Evolutionary conservation across 2,888 invertebrate genomes (phyloP), one percentile per base, ranked within the genome.

Genomic region (Trichopoda pennipes): DNA sequence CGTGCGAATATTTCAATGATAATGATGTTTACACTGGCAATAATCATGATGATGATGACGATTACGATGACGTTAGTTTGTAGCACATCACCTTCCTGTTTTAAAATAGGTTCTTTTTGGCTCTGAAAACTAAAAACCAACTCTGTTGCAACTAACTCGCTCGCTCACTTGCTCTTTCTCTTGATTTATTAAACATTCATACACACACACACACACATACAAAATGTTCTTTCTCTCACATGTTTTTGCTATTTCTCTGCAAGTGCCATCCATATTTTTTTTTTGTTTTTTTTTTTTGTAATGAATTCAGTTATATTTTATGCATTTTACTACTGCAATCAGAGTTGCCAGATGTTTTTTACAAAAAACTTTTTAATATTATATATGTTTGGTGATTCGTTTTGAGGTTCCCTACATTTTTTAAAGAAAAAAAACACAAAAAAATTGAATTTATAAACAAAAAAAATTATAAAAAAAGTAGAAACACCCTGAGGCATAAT

Each of bases 21-120:
- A 60, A 75, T 79, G 35, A 61, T 75, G 70, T 38, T 72, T 60
- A 14, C 19, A 42, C n/a, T 63, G 19, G 47, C 49, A 17, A n/a
- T 61, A 55, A 63, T 69, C 47, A 47, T 64, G 60, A 74, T 68
- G 58, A 77, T 55, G 76, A 77, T 72, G 74, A 78, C 61, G 58
- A 77, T 61, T 72, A 76, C 70, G 74, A n/a, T n/a, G n/a, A 79
- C 60, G 66, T 82, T 79, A 63, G 70, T 82, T 80, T 49, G 70
- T 80, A 38, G 74, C 63, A 80, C 81, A 76, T 81, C 81, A 76
- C 79, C 81, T 80, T 79, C 70, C 74, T 84, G 81, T 79, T 84
- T 73, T 64, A 72, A 80, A 74, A 80, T 74, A 68, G 79, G 73
- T 80, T 80, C 69, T 80, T 70, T 76, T 76, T 76, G 76, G 76